Conservation (phyloP, 2,113 vertebrate species). For the Apteryx owenii region DNA sequence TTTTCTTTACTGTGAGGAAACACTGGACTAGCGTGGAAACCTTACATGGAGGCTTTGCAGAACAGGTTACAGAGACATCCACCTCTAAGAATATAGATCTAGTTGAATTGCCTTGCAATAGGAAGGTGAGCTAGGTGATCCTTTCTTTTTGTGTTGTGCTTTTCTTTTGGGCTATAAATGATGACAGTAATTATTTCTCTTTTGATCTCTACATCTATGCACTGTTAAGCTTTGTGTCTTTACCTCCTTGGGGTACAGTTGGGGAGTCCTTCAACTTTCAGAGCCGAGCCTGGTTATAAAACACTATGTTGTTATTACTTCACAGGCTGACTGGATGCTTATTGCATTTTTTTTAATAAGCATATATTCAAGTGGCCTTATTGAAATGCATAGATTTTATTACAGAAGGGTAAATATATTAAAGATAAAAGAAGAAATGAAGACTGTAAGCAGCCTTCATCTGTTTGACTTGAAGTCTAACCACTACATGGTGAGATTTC, state of each 20-base stretch:
- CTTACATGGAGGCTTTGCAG: neutral
- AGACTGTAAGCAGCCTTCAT: neutral
- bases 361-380: neutral
- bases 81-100: neutral
- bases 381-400: neutral
- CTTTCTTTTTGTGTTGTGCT: neutral
- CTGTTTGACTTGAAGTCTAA: neutral
- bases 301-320: neutral
- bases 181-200: neutral
- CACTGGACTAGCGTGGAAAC: neutral
- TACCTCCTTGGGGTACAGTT: neutral
- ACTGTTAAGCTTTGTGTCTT: neutral
- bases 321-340: neutral
- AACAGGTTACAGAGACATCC: neutral
- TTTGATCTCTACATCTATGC: neutral
- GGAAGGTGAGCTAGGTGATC: neutral
- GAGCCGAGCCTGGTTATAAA: neutral
- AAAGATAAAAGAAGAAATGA: neutral
- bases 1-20: neutral
- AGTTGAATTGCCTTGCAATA: neutral
- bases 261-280: neutral
- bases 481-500: accelerated
- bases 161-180: neutral
- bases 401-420: neutral
- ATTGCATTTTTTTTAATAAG: neutral